These are phyloP conservation scores for Drusus annulatus DNA, from an alignment of 1,140 invertebrate genomes.

Conservation along the genomic window DNA sequence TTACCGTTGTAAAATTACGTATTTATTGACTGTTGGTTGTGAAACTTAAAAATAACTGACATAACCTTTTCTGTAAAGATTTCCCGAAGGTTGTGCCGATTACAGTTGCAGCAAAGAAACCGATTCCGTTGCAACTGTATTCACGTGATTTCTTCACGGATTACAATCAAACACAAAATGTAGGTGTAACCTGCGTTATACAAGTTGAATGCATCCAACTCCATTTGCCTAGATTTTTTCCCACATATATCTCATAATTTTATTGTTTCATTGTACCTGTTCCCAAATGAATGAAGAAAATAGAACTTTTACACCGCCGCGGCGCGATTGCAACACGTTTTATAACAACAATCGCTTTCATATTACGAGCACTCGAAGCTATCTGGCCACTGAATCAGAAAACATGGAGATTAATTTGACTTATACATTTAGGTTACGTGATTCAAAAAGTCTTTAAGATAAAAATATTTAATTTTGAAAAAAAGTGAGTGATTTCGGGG, in stretches of 20 bases:
- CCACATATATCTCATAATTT: slow-evolving; percentile 36
- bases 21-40: no score
- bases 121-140: not conserved
- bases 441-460: no score
- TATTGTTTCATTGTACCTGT: slow-evolving; percentile 10
- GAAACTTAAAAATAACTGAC: no score
- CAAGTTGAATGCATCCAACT: slow-evolving; percentile 20
- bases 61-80: no score
- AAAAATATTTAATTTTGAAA: no score
- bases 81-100: no score
- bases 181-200: slow-evolving; percentile 6
- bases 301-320: not conserved
- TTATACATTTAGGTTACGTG: no score
- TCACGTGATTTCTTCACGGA: slow-evolving; percentile 3
- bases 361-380: not conserved
- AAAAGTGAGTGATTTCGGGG: no score
- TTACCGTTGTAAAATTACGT: no score
- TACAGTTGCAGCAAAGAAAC: not conserved
- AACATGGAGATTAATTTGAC: not conserved
- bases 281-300: not conserved
- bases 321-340: not conserved
- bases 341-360: slow-evolving; percentile 1
- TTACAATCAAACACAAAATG: slow-evolving; percentile 2
- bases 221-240: slow-evolving; percentile 21
- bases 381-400: not conserved